Conservation (phyloP, 2,888 invertebrate genomes). For the Caenorhabditis doughertyi region DNA sequence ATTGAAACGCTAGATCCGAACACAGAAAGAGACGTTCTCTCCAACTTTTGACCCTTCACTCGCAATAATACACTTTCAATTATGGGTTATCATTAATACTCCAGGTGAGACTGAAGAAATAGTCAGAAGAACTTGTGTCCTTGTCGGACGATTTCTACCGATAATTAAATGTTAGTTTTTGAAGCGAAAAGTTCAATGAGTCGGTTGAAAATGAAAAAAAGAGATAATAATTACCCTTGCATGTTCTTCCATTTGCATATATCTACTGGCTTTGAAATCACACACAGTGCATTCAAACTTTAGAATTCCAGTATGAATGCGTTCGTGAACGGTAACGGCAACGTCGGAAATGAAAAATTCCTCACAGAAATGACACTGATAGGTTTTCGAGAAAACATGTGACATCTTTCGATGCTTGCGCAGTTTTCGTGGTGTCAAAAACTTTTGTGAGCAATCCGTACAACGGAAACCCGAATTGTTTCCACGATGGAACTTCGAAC, state of each 20-base stretch:
- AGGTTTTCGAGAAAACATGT: constrained; percentile 81
- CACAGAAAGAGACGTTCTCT: no score
- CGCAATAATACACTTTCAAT: not conserved
- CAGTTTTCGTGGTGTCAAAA: constrained; percentile 81
- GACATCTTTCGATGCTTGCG: constrained; percentile 82
- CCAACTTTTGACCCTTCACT: not conserved
- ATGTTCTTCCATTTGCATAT: constrained; percentile 80
- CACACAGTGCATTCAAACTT: constrained; percentile 82
- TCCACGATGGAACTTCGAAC: constrained; percentile 76
- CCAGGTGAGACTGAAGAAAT: not conserved
- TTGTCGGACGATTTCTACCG: not conserved
- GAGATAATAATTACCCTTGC: constrained; percentile 67
- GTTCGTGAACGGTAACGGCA: constrained; percentile 78
- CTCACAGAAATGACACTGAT: constrained; percentile 81
- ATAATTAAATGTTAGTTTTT: constrained; percentile 23
- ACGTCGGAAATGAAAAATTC: constrained; percentile 79
- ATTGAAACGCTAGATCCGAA: not conserved
- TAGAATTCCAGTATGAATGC: constrained; percentile 83
- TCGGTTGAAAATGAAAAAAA: no score
- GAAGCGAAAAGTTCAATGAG: not conserved
- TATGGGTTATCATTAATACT: constrained; percentile 23
- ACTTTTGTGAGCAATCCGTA: constrained; percentile 77
- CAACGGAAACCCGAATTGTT: constrained; percentile 76
- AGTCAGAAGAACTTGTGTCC: not conserved
- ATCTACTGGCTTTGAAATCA: constrained; percentile 76